Base-by-base conservation (phyloP, 2,888 invertebrate genomes). In the Dryomyza anilis region DNA sequence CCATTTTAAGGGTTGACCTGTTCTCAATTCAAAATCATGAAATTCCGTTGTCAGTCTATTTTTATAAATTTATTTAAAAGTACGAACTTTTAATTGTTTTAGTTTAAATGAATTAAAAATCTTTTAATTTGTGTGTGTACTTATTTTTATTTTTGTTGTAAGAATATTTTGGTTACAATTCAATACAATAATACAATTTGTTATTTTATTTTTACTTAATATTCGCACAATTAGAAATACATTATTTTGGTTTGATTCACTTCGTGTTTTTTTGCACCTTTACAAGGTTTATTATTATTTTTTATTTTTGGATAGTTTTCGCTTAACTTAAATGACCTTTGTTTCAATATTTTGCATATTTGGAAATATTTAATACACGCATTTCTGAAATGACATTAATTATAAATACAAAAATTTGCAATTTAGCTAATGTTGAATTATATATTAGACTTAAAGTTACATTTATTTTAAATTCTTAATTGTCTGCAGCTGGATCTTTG, bases 321-420 rank as follows among this genome's bases (percentile, higher is more conserved):
- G 36, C n/a, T 36, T 36, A 29, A 33, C 21, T 36, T 21, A 33
- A 30, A 55, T 33, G 55, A 55, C 19, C 21, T 33, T 45, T 45
- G 27, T 58, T 43, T n/a, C 25, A 57, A 43, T 45, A 58, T 58
- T 19, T 58, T 58, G 58, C 29, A 45, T 29, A 19, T 30, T 23
- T 58, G 25, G 29, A 12, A 45, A 58, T 46, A 46, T 45, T 45
- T 30, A 19, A 45, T 45, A 55, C 8, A 58, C 19, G 45, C 27
- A 58, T 45, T 45, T 45, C 16, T 30, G 19, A 45, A 45, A 45
- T 58, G 29, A 58, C 58, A 46, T 50, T 36, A 33, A 36, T 36
- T 56, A 21, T 27, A 45, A 58, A 58, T 19, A 55, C 23, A 55
- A 55, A 55, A 55, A 36, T 21, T 55, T 55, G 10, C 16, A 14